Percentiles rank a stretch among this genome's conserved stretches.
Evolutionary conservation across 2,113 vertebrate genomes (phyloP).

Genomic region (Hassar affinis): DNA sequence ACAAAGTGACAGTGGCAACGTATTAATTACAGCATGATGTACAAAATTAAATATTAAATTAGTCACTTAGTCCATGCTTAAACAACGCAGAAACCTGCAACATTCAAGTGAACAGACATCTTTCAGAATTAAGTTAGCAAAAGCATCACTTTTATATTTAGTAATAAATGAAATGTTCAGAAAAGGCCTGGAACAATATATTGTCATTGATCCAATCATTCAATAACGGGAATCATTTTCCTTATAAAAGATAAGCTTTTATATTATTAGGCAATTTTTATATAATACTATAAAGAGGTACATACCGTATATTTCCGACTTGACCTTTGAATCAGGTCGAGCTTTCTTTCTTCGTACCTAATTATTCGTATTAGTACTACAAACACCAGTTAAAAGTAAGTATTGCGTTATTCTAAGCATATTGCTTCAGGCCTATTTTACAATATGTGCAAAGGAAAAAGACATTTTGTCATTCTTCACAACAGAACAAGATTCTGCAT

Average conservation of each 20-base stretch:
- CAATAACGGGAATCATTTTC: neutral
- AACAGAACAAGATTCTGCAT: slow-evolving; percentile 9
- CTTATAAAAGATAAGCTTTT: neutral
- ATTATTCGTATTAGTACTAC: neutral
- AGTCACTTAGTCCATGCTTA: slow-evolving; percentile 8
- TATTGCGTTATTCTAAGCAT: neutral
- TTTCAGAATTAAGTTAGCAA: neutral
- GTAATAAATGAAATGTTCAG: slow-evolving; percentile 8
- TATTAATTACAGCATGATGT: slow-evolving; percentile 11
- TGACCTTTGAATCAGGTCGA: neutral
- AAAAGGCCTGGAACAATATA: slow-evolving; percentile 25
- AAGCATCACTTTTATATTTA: slow-evolving; percentile 4
- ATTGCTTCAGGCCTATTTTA: slow-evolving; percentile 13
- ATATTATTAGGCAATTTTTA: neutral
- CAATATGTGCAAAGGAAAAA: slow-evolving; percentile 22
- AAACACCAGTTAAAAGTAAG: neutral
- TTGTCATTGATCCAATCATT: neutral
- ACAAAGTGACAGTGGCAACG: slow-evolving; percentile 20
- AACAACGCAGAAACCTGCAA: slow-evolving; percentile 5
- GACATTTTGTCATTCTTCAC: neutral
- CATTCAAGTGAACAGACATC: neutral
- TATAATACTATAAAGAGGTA: neutral
- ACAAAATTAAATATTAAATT: slow-evolving; percentile 39
- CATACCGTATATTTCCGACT: neutral
- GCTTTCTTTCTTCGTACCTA: neutral